Evolutionary conservation across 1,140 invertebrate genomes (phyloP).

Genomic region (Drosophila ironensis): DNA sequence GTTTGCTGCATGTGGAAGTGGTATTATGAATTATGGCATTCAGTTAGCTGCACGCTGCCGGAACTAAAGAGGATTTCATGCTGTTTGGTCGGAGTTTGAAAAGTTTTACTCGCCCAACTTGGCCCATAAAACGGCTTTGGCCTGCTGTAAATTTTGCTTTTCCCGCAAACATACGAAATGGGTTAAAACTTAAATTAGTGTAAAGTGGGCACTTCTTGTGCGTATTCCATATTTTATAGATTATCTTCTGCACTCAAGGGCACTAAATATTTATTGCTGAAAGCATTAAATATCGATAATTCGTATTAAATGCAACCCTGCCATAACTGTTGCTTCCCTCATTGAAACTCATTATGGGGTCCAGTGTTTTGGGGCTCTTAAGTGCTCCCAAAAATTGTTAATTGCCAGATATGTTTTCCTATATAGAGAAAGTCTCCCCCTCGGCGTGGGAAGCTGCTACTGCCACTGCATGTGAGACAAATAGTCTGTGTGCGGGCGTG

Average conservation of each 20-base stretch:
- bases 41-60: neutral
- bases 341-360: slow-evolving; percentile 33
- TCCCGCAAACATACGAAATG: neutral
- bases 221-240: neutral
- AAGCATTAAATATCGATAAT: neutral
- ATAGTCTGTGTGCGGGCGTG: slow-evolving; percentile 58
- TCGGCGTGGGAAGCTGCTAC: slow-evolving; percentile 63
- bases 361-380: slow-evolving; percentile 45
- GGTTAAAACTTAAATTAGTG: neutral
- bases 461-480: slow-evolving; percentile 12
- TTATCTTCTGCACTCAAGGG: neutral
- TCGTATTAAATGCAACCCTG: neutral
- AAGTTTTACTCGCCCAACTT: slow-evolving; percentile 17
- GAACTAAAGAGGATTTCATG: too few species aligned
- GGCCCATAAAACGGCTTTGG: slow-evolving; percentile 1
- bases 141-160: neutral
- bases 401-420: slow-evolving; percentile 49
- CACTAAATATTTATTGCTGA: too few species aligned
- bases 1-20: neutral
- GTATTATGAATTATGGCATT: slow-evolving; percentile 3
- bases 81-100: neutral
- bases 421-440: slow-evolving; percentile 18
- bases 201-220: too few species aligned
- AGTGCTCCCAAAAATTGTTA: slow-evolving; percentile 53
- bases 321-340: too few species aligned